Conservation (phyloP, 2,797 vertebrate genomes). For the Prunella strophiata region DNA sequence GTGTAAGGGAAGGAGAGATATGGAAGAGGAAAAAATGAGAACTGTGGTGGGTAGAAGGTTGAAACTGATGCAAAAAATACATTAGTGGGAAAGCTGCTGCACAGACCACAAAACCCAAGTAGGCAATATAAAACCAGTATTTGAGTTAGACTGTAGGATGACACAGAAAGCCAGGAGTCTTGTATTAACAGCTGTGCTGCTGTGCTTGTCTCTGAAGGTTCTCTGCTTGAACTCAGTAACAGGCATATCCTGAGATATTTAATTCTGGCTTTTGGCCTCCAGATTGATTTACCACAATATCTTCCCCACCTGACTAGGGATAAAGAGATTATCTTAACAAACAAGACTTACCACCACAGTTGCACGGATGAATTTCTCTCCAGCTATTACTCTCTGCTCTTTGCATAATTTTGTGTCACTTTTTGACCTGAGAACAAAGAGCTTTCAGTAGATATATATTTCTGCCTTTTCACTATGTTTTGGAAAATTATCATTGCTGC, state of each 20-base stretch:
- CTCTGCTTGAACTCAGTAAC: neutral
- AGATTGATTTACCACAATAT: constrained; percentile 2
- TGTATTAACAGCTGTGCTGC: neutral
- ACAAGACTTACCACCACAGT: neutral
- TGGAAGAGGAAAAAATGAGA: neutral
- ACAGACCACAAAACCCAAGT: neutral
- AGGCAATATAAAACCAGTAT: neutral
- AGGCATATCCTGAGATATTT: neutral
- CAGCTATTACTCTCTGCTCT: neutral
- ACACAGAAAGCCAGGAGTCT: neutral
- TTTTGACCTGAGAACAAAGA: constrained; percentile 17
- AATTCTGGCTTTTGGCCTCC: constrained; percentile 3
- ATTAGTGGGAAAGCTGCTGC: neutral
- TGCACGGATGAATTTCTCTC: neutral
- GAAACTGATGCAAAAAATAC: neutral
- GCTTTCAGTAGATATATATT: neutral
- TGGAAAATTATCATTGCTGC: neutral
- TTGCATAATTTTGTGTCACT: constrained; percentile 8
- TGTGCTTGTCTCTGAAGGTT: neutral
- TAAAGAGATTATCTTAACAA: neutral
- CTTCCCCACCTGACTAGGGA: neutral
- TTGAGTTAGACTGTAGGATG: neutral
- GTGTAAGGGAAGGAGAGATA: neutral
- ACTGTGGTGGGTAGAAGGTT: neutral
- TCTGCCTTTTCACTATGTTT: neutral